Percentiles rank a stretch among this genome's conserved stretches.
Conservation (phyloP, 2,797 vertebrate genomes). For the Paguma larvata region DNA sequence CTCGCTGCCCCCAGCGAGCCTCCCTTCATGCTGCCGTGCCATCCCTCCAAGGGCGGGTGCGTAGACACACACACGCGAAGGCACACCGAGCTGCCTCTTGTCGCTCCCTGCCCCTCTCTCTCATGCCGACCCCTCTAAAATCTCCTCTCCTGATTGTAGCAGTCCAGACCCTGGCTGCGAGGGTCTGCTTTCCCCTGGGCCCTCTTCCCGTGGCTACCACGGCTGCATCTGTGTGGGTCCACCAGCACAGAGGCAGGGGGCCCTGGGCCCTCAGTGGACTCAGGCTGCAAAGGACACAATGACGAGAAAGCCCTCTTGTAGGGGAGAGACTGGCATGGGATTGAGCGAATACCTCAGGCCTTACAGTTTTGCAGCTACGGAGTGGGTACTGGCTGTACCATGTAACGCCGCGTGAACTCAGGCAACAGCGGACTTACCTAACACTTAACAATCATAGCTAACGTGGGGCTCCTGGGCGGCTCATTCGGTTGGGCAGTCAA, state of each 20-base stretch:
- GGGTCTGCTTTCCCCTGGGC: background rate
- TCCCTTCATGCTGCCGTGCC: background rate
- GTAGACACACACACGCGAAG: background rate
- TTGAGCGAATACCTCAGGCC: background rate
- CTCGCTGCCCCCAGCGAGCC: background rate
- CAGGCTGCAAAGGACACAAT: background rate
- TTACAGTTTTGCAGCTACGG: background rate
- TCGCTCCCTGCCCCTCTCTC: background rate
- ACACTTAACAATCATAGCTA: background rate
- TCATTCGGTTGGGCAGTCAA: no score
- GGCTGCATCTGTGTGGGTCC: background rate
- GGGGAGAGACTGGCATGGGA: background rate
- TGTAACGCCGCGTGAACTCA: background rate
- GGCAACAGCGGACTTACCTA: background rate
- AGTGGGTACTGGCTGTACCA: background rate
- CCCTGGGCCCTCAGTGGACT: background rate
- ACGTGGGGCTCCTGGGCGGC: background rate
- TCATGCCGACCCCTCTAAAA: background rate
- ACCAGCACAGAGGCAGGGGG: background rate
- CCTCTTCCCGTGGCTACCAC: fast-evolving
- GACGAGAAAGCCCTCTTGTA: background rate
- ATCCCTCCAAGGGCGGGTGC: background rate
- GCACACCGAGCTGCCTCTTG: background rate
- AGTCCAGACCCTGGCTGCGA: background rate
- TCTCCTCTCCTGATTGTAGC: background rate